Evolutionary conservation across 2,113 vertebrate genomes (phyloP).

Genomic region (Platysteira castanea): DNA sequence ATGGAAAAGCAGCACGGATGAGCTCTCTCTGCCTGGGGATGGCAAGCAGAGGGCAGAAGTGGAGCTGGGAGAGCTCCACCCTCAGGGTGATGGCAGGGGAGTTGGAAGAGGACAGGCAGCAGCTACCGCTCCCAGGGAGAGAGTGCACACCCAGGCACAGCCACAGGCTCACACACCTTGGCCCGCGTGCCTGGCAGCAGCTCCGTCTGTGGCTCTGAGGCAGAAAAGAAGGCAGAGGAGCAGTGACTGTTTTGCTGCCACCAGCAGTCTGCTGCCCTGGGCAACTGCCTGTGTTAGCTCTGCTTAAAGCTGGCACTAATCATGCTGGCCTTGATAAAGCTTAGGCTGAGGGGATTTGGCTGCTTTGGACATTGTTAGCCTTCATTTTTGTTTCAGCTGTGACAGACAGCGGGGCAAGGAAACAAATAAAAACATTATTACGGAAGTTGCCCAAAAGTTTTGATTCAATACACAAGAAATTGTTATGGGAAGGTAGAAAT

Average conservation of each 20-base stretch:
- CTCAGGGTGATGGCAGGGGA: not conserved
- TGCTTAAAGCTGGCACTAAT: not conserved
- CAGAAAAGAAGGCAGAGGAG: not conserved
- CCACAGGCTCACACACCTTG: not conserved
- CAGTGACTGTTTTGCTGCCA: not conserved
- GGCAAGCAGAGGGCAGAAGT: not conserved
- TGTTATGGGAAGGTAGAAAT: not conserved
- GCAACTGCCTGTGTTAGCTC: not conserved
- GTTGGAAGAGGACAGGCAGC: rapidly evolving
- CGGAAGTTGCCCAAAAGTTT: not conserved
- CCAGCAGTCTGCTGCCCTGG: not conserved
- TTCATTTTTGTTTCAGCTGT: not conserved
- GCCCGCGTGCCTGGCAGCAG: not conserved
- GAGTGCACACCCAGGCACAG: not conserved
- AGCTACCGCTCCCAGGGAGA: not conserved
- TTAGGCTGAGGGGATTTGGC: not conserved
- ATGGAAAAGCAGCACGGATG: not conserved
- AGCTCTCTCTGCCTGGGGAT: not conserved
- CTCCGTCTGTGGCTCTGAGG: not conserved
- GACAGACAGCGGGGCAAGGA: not conserved
- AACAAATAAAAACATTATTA: not conserved
- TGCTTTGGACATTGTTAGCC: not conserved
- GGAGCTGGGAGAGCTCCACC: not conserved
- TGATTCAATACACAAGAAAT: not conserved
- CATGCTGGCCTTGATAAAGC: not conserved